Evolutionary conservation across 2,888 invertebrate species (phyloP).

Genomic region (Omphaloscelis lunosa): DNA sequence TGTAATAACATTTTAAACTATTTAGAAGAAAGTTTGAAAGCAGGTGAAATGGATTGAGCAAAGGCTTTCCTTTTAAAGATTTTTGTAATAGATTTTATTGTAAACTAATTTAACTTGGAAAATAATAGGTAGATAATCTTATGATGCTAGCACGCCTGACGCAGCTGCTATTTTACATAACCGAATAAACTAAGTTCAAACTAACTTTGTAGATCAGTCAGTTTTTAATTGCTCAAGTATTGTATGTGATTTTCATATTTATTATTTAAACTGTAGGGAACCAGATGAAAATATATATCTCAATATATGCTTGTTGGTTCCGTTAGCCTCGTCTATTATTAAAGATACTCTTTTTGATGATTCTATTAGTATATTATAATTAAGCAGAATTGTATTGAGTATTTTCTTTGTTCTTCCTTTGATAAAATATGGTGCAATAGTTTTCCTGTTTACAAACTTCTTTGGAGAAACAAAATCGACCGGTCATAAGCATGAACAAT

Average conservation of each 20-base stretch:
- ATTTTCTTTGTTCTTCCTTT: not conserved
- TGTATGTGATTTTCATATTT: conserved; percentile 46
- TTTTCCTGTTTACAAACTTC: not conserved
- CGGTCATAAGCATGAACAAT: too few species aligned
- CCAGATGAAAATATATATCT: conserved; percentile 12
- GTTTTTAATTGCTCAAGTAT: conserved; percentile 61
- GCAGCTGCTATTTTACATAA: conserved; percentile 23
- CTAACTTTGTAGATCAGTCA: conserved; percentile 36
- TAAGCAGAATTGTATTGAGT: conserved; percentile 1
- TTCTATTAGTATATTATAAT: not conserved
- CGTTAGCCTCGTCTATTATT: conserved; percentile 4
- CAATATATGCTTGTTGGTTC: conserved; percentile 24
- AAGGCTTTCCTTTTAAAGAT: conserved; percentile 30
- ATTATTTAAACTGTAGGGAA: conserved; percentile 36
- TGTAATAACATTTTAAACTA: conserved; percentile 33
- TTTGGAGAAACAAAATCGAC: not conserved
- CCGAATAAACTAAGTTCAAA: conserved; percentile 13
- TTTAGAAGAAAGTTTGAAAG: conserved; percentile 10
- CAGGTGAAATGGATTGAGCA: conserved; percentile 17
- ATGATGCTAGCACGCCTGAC: conserved; percentile 47
- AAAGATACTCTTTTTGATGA: not conserved
- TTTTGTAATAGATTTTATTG: conserved; percentile 41
- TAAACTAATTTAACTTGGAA: conserved; percentile 16
- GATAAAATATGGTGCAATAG: conserved; percentile 29
- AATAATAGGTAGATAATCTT: conserved; percentile 24